Conservation (phyloP, 1,140 invertebrate species). For the Tetragonula clypearis region DNA sequence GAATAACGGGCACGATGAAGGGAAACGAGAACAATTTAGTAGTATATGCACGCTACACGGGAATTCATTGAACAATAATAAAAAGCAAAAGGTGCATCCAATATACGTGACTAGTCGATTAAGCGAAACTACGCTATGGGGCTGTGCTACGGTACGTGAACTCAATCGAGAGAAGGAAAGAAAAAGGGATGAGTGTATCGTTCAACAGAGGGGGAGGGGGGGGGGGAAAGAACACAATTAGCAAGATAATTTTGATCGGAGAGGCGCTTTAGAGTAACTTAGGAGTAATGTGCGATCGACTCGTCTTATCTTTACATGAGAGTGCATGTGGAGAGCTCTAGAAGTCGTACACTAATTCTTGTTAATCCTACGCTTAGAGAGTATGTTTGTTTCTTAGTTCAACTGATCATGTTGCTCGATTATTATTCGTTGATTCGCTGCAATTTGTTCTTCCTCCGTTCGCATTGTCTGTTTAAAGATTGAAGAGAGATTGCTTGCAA, state of each 20-base stretch:
- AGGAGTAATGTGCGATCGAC: slow-evolving; percentile 2
- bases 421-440: not conserved
- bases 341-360: not conserved
- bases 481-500: too few relatives aligned
- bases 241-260: not conserved
- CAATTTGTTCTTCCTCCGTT: not conserved
- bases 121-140: slow-evolving; percentile 15
- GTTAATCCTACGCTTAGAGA: slow-evolving; percentile 12
- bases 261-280: slow-evolving; percentile 34
- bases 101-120: slow-evolving; percentile 74
- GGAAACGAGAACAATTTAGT: slow-evolving; percentile 8
- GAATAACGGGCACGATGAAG: slow-evolving; percentile 27
- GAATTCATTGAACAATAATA: slow-evolving; percentile 3
- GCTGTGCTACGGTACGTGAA: not conserved
- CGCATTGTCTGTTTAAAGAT: too few relatives aligned
- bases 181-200: not conserved
- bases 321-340: not conserved
- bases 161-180: not conserved
- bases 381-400: slow-evolving; percentile 12
- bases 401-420: not conserved
- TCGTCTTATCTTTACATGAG: not conserved
- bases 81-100: slow-evolving; percentile 32
- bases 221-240: not conserved
- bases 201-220: not conserved
- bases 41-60: not conserved